These are phyloP conservation scores for Scrobipalpa costella DNA, from an alignment of 2,888 invertebrate species.

Conservation along the genomic window DNA sequence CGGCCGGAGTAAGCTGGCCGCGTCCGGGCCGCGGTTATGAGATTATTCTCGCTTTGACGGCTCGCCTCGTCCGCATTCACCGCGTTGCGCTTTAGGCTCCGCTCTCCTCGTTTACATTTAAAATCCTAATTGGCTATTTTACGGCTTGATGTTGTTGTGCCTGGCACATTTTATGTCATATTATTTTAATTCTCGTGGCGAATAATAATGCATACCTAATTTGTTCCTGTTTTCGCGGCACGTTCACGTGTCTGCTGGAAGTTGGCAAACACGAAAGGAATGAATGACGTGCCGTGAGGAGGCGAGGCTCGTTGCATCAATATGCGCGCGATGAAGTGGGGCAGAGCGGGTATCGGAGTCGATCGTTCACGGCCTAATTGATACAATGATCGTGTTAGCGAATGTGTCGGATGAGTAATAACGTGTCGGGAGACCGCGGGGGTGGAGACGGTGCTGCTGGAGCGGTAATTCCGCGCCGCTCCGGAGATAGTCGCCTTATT, in stretches of 20 bases:
- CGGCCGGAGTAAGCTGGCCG: conserved; percentile 65
- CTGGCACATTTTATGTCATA: conserved; percentile 39
- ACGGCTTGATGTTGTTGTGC: conserved; percentile 46
- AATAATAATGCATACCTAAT: conserved; percentile 31
- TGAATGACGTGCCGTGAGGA: conserved; percentile 4
- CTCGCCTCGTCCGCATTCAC: conserved; percentile 55
- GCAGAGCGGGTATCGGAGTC: conserved; percentile 39
- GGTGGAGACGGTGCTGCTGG: conserved; percentile 36
- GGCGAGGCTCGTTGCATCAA: conserved; percentile 22
- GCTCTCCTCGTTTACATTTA: conserved; percentile 57
- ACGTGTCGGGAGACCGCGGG: conserved; percentile 40
- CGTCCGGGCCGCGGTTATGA: conserved; percentile 70
- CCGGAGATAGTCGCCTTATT: conserved; percentile 62
- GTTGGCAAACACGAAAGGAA: conserved; percentile 17
- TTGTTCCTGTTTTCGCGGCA: conserved; percentile 26
- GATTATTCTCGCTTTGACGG: conserved; percentile 76
- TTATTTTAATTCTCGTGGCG: conserved; percentile 29
- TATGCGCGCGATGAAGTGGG: conserved; percentile 21
- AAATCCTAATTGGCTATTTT: conserved; percentile 67
- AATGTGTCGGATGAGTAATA: conserved; percentile 46
- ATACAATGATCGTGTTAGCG: conserved; percentile 44
- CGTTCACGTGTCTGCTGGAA: conserved; percentile 24
- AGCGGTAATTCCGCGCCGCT: conserved; percentile 59
- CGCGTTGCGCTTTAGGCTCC: conserved; percentile 58
- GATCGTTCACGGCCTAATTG: conserved; percentile 48